Evolutionary conservation across 2,113 vertebrate genomes (phyloP).

Genomic region (Turnix velox): DNA sequence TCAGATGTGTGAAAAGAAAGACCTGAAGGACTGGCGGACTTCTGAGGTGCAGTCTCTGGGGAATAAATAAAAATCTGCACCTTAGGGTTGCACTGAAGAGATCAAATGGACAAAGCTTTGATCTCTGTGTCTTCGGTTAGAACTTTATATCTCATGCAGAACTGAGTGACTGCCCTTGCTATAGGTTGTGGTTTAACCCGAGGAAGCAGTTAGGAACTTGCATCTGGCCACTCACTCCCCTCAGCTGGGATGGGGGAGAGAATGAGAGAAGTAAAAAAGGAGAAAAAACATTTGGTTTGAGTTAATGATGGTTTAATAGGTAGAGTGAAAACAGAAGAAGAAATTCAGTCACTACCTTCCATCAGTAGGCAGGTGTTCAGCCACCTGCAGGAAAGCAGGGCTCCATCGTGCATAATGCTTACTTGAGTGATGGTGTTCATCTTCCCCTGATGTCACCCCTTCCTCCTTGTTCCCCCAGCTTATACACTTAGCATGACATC

Average conservation of each 20-base stretch:
- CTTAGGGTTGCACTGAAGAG: background rate
- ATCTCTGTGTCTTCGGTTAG: background rate
- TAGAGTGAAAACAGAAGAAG: background rate
- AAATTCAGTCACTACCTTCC: background rate
- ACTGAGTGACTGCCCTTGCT: background rate
- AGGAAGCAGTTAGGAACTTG: background rate
- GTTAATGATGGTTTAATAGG: background rate
- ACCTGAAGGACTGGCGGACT: background rate
- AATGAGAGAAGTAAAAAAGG: background rate
- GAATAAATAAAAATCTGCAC: background rate
- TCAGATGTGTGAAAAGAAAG: background rate
- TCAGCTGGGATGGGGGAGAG: background rate
- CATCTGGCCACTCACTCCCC: background rate
- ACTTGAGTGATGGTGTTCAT: too few species aligned
- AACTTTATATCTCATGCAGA: background rate
- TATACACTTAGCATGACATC: background rate
- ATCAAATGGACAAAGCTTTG: background rate
- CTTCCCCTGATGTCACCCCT: background rate
- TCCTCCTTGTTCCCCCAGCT: background rate
- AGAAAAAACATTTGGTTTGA: background rate
- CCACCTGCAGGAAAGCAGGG: background rate
- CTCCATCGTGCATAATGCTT: background rate
- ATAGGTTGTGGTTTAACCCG: background rate
- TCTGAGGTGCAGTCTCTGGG: background rate
- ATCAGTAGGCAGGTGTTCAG: background rate